Conservation (phyloP, 1,140 invertebrate species). For the Drosophila eugracilis region DNA sequence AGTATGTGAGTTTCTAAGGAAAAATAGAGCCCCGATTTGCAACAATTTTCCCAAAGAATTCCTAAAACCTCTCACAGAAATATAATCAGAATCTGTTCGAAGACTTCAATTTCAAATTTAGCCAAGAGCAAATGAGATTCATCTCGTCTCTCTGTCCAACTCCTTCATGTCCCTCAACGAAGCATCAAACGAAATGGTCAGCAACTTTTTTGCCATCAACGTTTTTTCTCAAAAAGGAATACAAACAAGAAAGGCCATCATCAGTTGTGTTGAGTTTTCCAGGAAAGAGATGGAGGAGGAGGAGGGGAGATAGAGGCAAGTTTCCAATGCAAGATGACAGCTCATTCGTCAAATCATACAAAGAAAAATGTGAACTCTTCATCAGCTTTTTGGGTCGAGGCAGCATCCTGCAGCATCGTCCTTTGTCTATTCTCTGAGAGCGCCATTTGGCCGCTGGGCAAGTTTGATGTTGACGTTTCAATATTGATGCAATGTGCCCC, state of each 20-base stretch:
- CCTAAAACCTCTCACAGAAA: too few species aligned
- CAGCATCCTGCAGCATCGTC: conserved; percentile 18
- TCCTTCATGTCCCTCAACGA: conserved; percentile 57
- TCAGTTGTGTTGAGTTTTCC: conserved; percentile 50
- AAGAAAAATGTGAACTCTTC: conserved; percentile 83
- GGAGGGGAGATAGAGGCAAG: conserved; percentile 13
- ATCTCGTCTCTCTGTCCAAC: conserved; percentile 15
- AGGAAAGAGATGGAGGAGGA: conserved; percentile 33
- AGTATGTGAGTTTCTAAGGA: too few species aligned
- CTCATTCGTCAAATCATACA: conserved; percentile 83
- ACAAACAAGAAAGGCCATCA: conserved; percentile 70
- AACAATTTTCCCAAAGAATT: too few species aligned
- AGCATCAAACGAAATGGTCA: conserved; percentile 75
- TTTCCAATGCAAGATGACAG: conserved; percentile 82
- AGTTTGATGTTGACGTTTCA: conserved; percentile 82
- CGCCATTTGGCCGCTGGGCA: conserved; percentile 76
- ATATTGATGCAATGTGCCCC: conserved; percentile 81
- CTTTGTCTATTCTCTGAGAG: conserved; percentile 26
- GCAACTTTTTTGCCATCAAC: conserved; percentile 54
- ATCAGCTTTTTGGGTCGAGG: conserved; percentile 74
- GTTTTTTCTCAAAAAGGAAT: conserved; percentile 41
- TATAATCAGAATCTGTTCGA: background rate
- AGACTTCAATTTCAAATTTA: conserved; percentile 19
- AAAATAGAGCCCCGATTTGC: too few species aligned
- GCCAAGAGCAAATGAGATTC: conserved; percentile 29